Evolutionary conservation across 1,140 invertebrate genomes (phyloP).

Genomic region (Lordiphosa collinella): DNA sequence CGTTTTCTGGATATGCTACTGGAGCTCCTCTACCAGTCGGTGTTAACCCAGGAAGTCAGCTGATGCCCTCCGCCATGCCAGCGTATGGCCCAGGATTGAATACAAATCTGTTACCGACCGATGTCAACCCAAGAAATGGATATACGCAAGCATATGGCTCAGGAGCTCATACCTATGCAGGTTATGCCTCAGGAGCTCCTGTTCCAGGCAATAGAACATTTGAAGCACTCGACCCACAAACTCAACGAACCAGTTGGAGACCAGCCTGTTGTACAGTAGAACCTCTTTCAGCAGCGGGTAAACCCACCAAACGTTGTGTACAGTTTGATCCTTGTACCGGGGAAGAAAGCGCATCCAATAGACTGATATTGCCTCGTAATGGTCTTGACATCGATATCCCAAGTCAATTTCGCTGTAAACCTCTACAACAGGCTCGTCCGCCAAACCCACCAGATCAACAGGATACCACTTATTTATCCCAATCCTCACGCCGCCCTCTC

Average conservation of each 20-base stretch:
- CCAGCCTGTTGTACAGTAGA: not conserved
- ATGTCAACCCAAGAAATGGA: too few relatives aligned
- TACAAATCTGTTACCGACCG: too few relatives aligned
- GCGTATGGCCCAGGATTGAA: too few relatives aligned
- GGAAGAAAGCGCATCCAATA: not conserved
- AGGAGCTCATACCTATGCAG: too few relatives aligned
- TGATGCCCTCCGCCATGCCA: not conserved
- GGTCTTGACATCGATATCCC: not conserved
- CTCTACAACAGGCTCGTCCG: not conserved
- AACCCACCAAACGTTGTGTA: conserved; percentile 18
- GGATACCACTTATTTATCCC: too few relatives aligned
- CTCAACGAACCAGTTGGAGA: not conserved
- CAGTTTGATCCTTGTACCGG: conserved; percentile 53
- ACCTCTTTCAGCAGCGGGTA: conserved; percentile 22
- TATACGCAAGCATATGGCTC: too few relatives aligned
- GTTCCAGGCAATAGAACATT: not conserved
- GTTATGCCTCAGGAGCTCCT: not conserved
- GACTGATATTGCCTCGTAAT: not conserved
- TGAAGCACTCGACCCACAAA: not conserved
- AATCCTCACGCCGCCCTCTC: too few relatives aligned
- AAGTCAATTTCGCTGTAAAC: not conserved
- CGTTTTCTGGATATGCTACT: not conserved
- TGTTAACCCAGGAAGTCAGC: not conserved
- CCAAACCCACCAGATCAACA: not conserved
- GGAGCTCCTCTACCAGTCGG: not conserved